Evolutionary conservation across 2,797 vertebrate species (phyloP).

Genomic region (Gymnopithys bicolor): DNA sequence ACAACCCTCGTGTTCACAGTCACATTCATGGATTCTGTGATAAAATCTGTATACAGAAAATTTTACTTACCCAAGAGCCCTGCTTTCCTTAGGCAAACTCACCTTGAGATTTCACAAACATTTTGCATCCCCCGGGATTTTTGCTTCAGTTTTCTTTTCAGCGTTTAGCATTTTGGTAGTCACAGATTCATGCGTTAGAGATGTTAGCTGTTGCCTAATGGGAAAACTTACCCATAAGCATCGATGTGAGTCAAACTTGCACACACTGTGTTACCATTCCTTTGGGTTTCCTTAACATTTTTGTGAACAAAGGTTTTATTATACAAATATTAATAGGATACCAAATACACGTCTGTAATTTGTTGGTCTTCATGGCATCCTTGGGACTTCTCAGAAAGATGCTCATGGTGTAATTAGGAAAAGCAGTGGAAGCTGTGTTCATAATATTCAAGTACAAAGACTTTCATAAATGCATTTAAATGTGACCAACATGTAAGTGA

Average conservation of each 20-base stretch:
- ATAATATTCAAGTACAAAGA: neutral
- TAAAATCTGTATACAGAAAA: neutral
- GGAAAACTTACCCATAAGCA: neutral
- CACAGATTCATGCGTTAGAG: neutral
- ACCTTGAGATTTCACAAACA: neutral
- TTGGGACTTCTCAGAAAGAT: neutral
- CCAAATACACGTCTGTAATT: neutral
- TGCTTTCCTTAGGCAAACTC: neutral
- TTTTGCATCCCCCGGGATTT: neutral
- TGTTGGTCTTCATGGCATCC: neutral
- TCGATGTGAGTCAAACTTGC: neutral
- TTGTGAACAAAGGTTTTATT: neutral
- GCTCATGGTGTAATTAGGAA: neutral
- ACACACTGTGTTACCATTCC: neutral
- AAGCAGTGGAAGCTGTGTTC: neutral
- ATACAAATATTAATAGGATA: conserved; percentile 1
- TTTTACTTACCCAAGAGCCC: neutral
- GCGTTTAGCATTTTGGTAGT: neutral
- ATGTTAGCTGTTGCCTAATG: neutral
- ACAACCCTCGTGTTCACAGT: accelerated
- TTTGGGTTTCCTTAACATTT: neutral
- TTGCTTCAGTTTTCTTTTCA: neutral
- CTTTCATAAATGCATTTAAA: neutral
- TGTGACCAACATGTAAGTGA: neutral
- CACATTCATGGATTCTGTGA: neutral